Conservation (phyloP, 2,113 vertebrate genomes). For the Gobius niger region DNA sequence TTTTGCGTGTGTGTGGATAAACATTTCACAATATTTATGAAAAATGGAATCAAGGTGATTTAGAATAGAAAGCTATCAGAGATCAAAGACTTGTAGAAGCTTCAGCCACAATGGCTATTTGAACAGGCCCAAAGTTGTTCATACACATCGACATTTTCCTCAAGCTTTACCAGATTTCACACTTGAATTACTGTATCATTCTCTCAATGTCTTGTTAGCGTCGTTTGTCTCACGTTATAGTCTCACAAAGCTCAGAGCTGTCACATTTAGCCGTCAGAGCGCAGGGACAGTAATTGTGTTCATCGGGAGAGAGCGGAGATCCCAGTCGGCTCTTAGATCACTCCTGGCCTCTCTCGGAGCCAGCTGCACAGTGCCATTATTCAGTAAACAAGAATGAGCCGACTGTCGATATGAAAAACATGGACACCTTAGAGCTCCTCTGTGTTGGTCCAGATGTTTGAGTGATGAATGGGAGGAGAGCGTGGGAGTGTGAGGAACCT, state of each 20-base stretch:
- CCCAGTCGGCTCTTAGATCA: conserved; percentile 28
- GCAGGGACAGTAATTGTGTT: conserved; percentile 65
- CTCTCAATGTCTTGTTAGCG: conserved; percentile 61
- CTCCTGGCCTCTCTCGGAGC: conserved; percentile 39
- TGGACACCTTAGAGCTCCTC: not conserved
- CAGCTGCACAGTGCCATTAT: conserved; percentile 39
- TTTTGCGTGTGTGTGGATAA: not conserved
- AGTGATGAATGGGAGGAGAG: conserved; percentile 25
- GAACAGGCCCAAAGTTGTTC: too few relatives aligned
- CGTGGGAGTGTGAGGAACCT: conserved; percentile 32
- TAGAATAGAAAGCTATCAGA: not conserved
- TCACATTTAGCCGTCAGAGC: conserved; percentile 65
- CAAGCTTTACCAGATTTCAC: not conserved
- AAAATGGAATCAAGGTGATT: not conserved
- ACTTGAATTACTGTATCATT: conserved; percentile 59
- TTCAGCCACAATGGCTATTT: not conserved
- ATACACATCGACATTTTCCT: too few relatives aligned
- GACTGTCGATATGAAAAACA: conserved; percentile 16
- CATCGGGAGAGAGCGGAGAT: conserved; percentile 46
- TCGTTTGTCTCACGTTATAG: conserved; percentile 71
- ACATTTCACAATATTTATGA: conserved; percentile 6
- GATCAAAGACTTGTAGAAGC: not conserved
- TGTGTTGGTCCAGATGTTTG: conserved; percentile 29
- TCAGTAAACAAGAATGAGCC: conserved; percentile 22
- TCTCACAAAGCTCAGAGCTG: conserved; percentile 51